Evolutionary conservation across 2,888 invertebrate genomes (phyloP).

Genomic region (Theretra japonica): DNA sequence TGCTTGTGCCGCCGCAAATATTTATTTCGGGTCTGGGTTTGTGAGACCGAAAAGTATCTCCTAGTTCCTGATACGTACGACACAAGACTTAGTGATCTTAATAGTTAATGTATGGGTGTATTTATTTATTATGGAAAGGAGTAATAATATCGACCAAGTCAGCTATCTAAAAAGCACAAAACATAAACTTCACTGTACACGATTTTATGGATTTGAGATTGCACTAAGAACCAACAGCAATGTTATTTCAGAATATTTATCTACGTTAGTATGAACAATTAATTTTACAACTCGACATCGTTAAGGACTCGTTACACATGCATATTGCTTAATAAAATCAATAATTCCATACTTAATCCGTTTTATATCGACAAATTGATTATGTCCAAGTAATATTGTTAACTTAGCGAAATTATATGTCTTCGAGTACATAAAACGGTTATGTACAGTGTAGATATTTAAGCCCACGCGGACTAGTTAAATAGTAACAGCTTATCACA

Average conservation of each 20-base stretch:
- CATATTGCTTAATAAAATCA: slow-evolving; percentile 1
- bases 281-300: not conserved
- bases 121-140: no score
- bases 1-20: no score
- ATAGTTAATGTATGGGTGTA: no score
- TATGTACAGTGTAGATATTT: not conserved
- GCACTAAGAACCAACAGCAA: not conserved
- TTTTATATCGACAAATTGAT: slow-evolving; percentile 8
- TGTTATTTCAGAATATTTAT: not conserved
- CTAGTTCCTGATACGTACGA: no score
- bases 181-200: not conserved
- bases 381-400: not conserved
- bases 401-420: slow-evolving; percentile 13
- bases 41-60: no score
- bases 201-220: not conserved
- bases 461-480: slow-evolving; percentile 2
- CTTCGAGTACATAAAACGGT: not conserved
- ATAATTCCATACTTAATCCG: not conserved
- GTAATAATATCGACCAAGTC: not conserved
- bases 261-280: not conserved
- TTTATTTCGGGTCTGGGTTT: no score
- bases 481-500: slow-evolving; percentile 17
- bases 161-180: not conserved
- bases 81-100: no score
- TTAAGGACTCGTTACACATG: not conserved